Percentiles rank a stretch among this genome's conserved stretches.
Evolutionary conservation across 2,888 invertebrate species (phyloP).

Genomic region (Syrphus vitripennis): DNA sequence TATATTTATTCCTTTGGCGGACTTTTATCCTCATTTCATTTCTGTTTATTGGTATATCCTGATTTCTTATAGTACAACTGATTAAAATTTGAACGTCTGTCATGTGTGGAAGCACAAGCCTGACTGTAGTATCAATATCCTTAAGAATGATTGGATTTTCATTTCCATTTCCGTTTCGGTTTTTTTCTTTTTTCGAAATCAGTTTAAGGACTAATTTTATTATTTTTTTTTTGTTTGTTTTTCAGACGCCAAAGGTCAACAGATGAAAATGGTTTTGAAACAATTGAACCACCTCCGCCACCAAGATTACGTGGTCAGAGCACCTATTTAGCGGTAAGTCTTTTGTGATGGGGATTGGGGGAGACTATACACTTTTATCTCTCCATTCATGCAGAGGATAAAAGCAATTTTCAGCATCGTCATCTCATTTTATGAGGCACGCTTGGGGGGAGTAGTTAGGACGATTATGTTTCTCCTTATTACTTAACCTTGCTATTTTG

Average conservation of each 20-base stretch:
- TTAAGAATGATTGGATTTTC: slow-evolving; percentile 51
- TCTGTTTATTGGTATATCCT: slow-evolving; percentile 42
- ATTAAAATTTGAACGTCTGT: slow-evolving; percentile 39
- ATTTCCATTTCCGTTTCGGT: slow-evolving; percentile 21
- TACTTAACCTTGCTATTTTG: slow-evolving; percentile 42
- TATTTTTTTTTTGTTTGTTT: slow-evolving; percentile 42
- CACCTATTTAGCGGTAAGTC: slow-evolving; percentile 76
- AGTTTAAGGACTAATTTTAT: slow-evolving; percentile 21
- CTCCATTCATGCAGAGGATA: slow-evolving; percentile 27
- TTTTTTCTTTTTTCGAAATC: slow-evolving; percentile 18
- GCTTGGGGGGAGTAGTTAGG: not conserved
- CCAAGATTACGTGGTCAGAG: slow-evolving; percentile 75
- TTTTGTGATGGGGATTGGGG: not conserved
- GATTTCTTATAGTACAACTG: slow-evolving; percentile 20
- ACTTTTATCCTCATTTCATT: slow-evolving; percentile 49
- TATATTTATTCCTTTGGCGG: slow-evolving; percentile 1
- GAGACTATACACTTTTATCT: not conserved
- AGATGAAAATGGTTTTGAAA: slow-evolving; percentile 74
- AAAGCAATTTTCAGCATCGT: slow-evolving; percentile 55
- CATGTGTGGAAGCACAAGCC: not conserved
- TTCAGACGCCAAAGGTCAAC: slow-evolving; percentile 74
- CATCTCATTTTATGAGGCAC: not conserved
- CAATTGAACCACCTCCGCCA: slow-evolving; percentile 73
- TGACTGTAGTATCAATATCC: slow-evolving; percentile 25
- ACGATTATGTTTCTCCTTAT: slow-evolving; percentile 47